These are phyloP conservation scores for Corythornis vintsioides DNA, from an alignment of 2,113 vertebrate genomes.

Conservation along the genomic window DNA sequence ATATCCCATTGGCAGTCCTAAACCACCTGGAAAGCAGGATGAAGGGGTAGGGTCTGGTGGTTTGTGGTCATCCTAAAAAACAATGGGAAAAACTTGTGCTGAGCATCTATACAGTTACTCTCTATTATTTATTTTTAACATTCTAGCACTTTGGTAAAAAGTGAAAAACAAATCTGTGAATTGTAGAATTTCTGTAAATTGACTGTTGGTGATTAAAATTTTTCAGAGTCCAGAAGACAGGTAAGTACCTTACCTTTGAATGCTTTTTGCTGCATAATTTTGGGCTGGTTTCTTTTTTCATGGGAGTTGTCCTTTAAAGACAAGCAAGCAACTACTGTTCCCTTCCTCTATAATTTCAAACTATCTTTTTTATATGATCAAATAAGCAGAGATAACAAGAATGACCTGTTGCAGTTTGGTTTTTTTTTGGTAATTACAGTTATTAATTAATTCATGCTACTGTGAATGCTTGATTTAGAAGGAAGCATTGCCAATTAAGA, in stretches of 20 bases:
- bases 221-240: background rate
- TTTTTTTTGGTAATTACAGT: background rate
- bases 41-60: accelerated
- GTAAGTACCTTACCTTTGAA: background rate
- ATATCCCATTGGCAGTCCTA: background rate
- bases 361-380: background rate
- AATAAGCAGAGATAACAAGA: background rate
- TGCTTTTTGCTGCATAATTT: accelerated
- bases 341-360: background rate
- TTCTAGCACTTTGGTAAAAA: background rate
- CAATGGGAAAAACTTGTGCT: accelerated
- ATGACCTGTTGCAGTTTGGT: background rate
- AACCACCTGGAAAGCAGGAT: accelerated
- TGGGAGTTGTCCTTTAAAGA: background rate
- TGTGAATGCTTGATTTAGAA: background rate
- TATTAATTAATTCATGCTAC: background rate
- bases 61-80: background rate
- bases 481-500: background rate
- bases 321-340: background rate
- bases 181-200: background rate
- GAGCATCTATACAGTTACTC: background rate
- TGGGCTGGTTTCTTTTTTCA: background rate
- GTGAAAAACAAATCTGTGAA: background rate
- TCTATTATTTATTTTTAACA: background rate
- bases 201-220: background rate